phyloP scores from a whole-genome alignment of 2,797 vertebrate genomes.

The Anisognathus igniventris region DNA sequence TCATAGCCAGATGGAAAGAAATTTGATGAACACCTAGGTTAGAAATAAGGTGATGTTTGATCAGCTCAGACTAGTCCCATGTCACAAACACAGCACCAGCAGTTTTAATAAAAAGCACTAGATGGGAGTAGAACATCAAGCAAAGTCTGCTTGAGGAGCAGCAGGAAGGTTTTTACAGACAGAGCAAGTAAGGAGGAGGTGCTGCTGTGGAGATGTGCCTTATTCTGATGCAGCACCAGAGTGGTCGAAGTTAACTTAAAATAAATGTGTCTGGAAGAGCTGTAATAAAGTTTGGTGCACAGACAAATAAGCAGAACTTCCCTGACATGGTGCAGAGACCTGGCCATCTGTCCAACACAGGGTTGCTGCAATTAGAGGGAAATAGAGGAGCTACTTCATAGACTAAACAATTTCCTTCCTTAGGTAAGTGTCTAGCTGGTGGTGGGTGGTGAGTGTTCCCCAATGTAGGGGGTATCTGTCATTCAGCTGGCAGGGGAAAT shows the following conservation, averaged over 20 bases:
- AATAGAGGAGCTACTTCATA: not conserved
- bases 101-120: slow-evolving; percentile 56
- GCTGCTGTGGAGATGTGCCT: not conserved
- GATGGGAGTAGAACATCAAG: slow-evolving; percentile 59
- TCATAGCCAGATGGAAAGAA: not conserved
- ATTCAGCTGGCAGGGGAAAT: not conserved
- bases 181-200: not conserved
- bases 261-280: slow-evolving; percentile 1
- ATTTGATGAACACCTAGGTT: not conserved
- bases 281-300: not conserved
- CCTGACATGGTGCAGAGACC: not conserved
- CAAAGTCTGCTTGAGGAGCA: not conserved
- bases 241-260: not conserved
- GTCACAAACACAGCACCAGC: not conserved
- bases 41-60: not conserved
- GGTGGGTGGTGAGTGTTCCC: not conserved
- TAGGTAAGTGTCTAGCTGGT: not conserved
- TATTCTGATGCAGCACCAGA: not conserved
- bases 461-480: not conserved
- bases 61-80: not conserved
- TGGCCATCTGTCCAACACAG: not conserved
- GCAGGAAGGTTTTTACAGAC: not conserved
- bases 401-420: not conserved
- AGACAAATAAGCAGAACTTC: not conserved
- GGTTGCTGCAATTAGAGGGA: not conserved